Evolutionary conservation across 2,888 invertebrate species (phyloP), one percentile per base, ranked within the genome.

Genomic region (Hofmannophila pseudospretella): DNA sequence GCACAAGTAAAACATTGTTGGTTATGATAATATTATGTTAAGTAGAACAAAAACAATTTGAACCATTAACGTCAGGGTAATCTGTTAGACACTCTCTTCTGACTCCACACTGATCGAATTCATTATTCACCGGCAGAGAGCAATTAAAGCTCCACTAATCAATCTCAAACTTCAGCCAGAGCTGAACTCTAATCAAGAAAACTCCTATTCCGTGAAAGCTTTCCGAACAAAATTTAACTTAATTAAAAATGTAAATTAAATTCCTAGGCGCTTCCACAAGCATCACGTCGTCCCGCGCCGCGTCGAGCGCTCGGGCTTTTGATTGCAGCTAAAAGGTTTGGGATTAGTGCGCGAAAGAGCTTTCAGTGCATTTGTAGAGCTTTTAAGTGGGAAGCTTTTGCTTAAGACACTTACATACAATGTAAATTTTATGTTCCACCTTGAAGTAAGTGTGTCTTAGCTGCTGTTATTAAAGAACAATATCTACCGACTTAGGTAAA

Each of bases 271-370:
- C 52, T 51, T 52, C 54, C 54, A 54, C 20, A 32, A 29, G 38
- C 19, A 16, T 29, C 29, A 29, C 29, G 4, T 8, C 32, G 22
- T 16, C 60, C 51, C 54, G 53, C 52, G 51, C 56, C 65, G 67
- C 71, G 58, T 57, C 59, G 61, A 65, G 67, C 72, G 72, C 82
- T 77, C 78, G 73, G 80, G 85, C 86, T 85, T 86, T 86, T 86
- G 86, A 86, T 86, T 88, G 86, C 87, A 86, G 86, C 87, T 88
- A 88, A 88, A 87, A 87, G 85, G 86, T 84, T 84, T 82, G 85
- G 81, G 82, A 84, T 82, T 86, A 86, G 85, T 85, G 82, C 84
- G 85, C 85, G 86, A 85, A 82, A 86, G 85, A 86, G 88, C 86
- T 86, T 86, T 86, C 86, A 84, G 84, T 86, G 86, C 86, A 86